Base-by-base conservation (phyloP, 1,140 invertebrate genomes). In the Philaenus spumarius region DNA sequence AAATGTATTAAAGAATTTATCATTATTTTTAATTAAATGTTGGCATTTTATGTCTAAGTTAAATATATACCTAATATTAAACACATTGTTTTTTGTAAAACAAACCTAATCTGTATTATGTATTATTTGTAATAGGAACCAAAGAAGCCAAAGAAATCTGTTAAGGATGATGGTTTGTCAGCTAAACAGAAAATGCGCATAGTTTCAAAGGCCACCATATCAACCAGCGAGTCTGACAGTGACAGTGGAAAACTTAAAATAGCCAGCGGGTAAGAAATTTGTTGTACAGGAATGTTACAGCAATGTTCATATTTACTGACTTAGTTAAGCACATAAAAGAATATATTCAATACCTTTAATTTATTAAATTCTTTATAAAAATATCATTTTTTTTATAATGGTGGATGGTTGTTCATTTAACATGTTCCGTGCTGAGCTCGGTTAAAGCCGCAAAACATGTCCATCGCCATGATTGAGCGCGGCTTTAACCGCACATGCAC, bases 201-300 rank as follows among this genome's bases (percentile, higher is more conserved):
- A 67, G 85, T 95, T 0, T 97, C 94, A 0, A 97, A 97, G 73
- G 94, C 90, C 60, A 94, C 91, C 0, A 96, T 97, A 57, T 97
- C 94, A 0, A 95, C 93, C 0, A 93, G 89, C 65, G 93, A 95
- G 68, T 93, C 90, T 0, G 91, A 95, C 50, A 92, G 89, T 47
- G 90, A 93, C 65, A 77, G 80, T 40, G 75, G 77, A 57, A 78
- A 80, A 59, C 79, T 80, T 51, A 82, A 81, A 67, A 80, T 80
- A 62, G 77, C 76, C 3, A 80, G 78, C 62, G 79, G 78, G 77
- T 79, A 69, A 72, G 75, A n/a, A n/a, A n/a, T n/a, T n/a, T n/a
- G n/a, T n/a, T n/a, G n/a, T n/a, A n/a, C n/a, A n/a, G 71, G n/a
- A n/a, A n/a, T n/a, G n/a, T n/a, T n/a, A n/a, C n/a, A n/a, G n/a